A percentile compares a stretch with the other conserved stretches of the same genome.
Evolutionary conservation across 2,113 vertebrate genomes (phyloP).

Genomic region (Eulemur macaco): DNA sequence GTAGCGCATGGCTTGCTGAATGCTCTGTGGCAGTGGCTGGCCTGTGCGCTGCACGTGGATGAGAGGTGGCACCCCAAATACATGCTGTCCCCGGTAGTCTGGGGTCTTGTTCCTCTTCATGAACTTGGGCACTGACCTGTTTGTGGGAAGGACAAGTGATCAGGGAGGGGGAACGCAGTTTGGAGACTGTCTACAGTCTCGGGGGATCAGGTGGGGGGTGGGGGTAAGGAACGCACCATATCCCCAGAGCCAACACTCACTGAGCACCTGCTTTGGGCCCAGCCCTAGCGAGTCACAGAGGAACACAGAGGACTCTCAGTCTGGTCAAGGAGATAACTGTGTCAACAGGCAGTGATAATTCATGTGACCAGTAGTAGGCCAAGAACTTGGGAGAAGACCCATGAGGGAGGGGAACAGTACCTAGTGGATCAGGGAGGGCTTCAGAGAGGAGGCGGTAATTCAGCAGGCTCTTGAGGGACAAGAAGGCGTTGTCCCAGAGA

Average conservation of each 20-base stretch:
- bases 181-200: not conserved
- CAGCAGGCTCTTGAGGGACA: not conserved
- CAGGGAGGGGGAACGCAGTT: not conserved
- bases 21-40: constrained; percentile 91
- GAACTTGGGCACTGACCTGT: constrained; percentile 91
- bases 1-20: constrained; percentile 93
- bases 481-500: not conserved
- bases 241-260: not conserved
- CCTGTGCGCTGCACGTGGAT: constrained; percentile 89
- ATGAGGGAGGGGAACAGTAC: not conserved
- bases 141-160: not conserved
- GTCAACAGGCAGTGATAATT: not conserved
- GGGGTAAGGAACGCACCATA: not conserved
- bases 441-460: not conserved
- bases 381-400: not conserved
- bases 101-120: constrained; percentile 92
- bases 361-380: not conserved
- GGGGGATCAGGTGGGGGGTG: fast-evolving
- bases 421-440: not conserved
- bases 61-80: constrained; percentile 90
- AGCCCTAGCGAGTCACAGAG: not conserved
- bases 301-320: not conserved
- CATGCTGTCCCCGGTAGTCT: constrained; percentile 88
- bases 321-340: not conserved
- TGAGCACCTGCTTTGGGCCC: not conserved